Evolutionary conservation across 2,113 vertebrate species (phyloP).

Genomic region (Bubo bubo): DNA sequence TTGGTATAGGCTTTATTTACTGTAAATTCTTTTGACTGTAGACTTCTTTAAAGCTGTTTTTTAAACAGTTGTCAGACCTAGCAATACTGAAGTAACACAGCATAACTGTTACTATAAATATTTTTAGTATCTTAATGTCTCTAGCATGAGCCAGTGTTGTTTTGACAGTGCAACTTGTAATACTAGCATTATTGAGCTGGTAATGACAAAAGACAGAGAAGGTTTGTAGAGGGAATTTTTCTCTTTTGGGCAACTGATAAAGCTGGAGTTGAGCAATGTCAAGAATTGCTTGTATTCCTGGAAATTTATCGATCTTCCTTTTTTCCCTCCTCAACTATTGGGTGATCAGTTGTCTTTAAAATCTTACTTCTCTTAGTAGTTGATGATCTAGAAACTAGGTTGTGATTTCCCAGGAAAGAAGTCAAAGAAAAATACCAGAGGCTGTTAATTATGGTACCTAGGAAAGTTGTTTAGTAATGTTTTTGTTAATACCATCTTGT

Average conservation of each 20-base stretch:
- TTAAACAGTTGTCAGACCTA: neutral
- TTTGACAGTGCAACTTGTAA: constrained; percentile 5
- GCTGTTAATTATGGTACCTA: neutral
- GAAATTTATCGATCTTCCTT: neutral
- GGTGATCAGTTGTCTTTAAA: neutral
- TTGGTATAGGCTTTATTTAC: neutral
- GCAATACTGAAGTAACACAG: neutral
- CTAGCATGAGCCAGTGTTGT: neutral
- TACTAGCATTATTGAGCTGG: neutral
- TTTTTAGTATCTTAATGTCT: constrained; percentile 4
- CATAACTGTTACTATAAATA: constrained; percentile 3
- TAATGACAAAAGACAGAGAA: neutral
- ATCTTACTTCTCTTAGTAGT: neutral
- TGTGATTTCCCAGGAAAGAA: neutral
- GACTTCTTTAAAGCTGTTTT: neutral
- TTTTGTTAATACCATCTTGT: neutral
- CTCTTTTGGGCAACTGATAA: neutral
- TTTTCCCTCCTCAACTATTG: accelerated
- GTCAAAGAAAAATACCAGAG: neutral
- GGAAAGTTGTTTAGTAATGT: neutral
- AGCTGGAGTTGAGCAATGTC: neutral
- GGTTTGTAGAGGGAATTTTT: neutral
- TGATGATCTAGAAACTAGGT: neutral
- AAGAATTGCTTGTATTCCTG: neutral
- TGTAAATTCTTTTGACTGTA: neutral